These are phyloP conservation scores for Corythoichthys haematopterus DNA, from an alignment of 2,113 vertebrate genomes.

Conservation along the genomic window DNA sequence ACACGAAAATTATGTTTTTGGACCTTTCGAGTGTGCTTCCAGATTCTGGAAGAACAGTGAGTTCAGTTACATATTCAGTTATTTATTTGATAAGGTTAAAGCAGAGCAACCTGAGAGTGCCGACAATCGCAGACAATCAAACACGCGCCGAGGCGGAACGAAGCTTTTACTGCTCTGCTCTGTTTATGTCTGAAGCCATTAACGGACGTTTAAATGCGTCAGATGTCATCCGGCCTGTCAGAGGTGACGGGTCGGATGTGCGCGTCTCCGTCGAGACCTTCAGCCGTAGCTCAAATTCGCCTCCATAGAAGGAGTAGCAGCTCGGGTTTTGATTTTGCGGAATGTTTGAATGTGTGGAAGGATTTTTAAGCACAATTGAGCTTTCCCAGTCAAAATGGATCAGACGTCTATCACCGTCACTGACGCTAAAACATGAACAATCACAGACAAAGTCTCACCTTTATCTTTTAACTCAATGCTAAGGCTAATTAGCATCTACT, in stretches of 20 bases:
- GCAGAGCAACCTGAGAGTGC: not conserved
- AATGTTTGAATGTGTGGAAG: not conserved
- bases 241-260: not conserved
- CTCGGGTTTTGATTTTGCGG: not conserved
- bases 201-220: not conserved
- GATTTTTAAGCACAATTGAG: not conserved
- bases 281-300: not conserved
- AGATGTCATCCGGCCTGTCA: not conserved
- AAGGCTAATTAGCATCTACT: no score
- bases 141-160: not conserved
- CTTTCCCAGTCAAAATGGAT: not conserved
- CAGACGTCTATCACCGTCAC: no score
- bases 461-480: no score
- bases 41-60: not conserved
- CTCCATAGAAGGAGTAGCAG: conserved; percentile 24
- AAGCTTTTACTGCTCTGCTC: conserved; percentile 2
- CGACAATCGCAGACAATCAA: not conserved
- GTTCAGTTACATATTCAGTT: not conserved
- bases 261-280: conserved; percentile 6
- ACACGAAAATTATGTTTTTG: not conserved
- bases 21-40: not conserved
- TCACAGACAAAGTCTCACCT: no score
- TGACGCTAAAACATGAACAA: no score
- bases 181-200: conserved; percentile 9
- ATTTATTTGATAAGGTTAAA: conserved; percentile 1